Evolutionary conservation across 2,888 invertebrate species (phyloP), one percentile per base, ranked within the genome.

Genomic region (Rhagium mordax): DNA sequence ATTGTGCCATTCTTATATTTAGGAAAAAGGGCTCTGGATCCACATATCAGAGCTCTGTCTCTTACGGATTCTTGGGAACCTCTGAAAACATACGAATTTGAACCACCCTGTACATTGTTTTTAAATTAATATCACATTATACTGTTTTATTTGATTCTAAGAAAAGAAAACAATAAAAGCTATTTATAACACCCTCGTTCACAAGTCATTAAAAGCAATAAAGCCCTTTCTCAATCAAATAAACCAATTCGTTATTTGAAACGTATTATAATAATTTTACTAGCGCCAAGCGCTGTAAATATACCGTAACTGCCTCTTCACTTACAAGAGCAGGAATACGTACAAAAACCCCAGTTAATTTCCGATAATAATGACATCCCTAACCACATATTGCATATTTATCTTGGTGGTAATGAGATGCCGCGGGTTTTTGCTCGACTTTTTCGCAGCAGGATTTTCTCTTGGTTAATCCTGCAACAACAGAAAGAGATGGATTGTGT

Each of bases 311-410:
- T n/a, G 71, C 65, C 48, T 41, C 27, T 41, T 62, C 53, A 48
- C 71, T 55, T 69, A 71, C 71, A 74, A 71, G 70, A 74, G 68
- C 74, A 41, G 71, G 71, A 71, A 72, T 62, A 67, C 62, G 67
- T 64, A 55, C 67, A 66, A 69, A 73, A 71, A 73, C 7, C n/a
- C 5, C 64, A 69, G 59, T 66, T 65, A 72, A 75, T 75, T 77
- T 75, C 74, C 73, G 77, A 78, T 78, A 77, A 77, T 78, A 76
- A 77, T 76, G 78, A 76, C 78, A 76, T 76, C 72, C 74, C 70
- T 64, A 62, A 61, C 70, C 77, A 70, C 77, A 71, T 74, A 70
- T 67, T 65, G 76, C 72, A 74, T 78, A 78, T 76, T 76, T 78
- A 76, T 75, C 74, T 74, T 66, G 51, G 74, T 70, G 68, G 75